Conservation (phyloP, 2,888 invertebrate species). For the Ariolimax columbianus region DNA sequence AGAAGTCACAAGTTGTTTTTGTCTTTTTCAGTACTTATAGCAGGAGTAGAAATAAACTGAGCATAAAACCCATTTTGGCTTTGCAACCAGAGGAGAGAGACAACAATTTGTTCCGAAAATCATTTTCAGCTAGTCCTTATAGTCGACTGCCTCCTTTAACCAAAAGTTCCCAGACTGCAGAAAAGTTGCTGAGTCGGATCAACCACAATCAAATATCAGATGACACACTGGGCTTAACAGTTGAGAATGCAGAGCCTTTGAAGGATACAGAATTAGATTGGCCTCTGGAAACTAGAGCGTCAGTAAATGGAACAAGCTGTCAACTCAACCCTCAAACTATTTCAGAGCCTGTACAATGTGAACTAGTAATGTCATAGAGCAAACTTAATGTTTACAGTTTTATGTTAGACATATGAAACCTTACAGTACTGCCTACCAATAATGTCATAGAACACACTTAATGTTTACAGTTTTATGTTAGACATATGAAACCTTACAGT, state of each 20-base stretch:
- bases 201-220: neutral
- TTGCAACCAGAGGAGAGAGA: slow-evolving; percentile 68
- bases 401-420: too few relatives aligned
- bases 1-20: neutral
- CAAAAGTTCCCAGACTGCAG: neutral
- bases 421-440: too few relatives aligned
- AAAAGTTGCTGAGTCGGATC: neutral
- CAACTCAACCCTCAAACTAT: neutral
- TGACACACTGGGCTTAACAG: neutral
- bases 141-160: slow-evolving; percentile 45
- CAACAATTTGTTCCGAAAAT: slow-evolving; percentile 70
- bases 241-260: neutral
- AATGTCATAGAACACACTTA: neutral
- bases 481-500: too few relatives aligned
- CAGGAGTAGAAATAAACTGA: slow-evolving; percentile 64
- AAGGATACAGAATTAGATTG: neutral
- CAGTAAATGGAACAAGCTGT: neutral
- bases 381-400: neutral
- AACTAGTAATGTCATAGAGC: slow-evolving; percentile 5
- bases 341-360: neutral
- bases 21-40: slow-evolving; percentile 69
- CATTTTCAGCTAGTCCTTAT: slow-evolving; percentile 58
- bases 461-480: neutral
- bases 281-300: too few relatives aligned
- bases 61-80: slow-evolving; percentile 63